Conservation (phyloP, 2,113 vertebrate genomes). For the Nesoenas mayeri region DNA sequence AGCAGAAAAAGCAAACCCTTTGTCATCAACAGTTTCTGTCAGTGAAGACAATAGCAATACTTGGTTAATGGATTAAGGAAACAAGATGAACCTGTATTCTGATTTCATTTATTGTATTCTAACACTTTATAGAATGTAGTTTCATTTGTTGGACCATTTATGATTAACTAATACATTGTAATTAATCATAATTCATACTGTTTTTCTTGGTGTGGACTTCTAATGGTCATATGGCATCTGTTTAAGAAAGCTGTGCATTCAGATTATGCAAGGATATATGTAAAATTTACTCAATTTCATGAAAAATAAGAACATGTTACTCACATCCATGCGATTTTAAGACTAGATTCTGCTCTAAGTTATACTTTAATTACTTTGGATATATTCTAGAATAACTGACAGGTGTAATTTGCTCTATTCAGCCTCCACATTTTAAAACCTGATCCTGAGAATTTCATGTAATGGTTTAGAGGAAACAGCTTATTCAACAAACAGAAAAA, state of each 20-base stretch:
- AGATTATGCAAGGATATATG: not conserved
- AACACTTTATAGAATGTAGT: slow-evolving; percentile 11
- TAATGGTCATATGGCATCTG: not conserved
- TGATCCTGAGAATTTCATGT: not conserved
- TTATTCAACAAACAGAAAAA: not conserved
- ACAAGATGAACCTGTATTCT: slow-evolving; percentile 8
- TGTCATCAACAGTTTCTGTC: slow-evolving; percentile 7
- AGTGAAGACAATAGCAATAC: slow-evolving; percentile 5
- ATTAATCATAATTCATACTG: not conserved
- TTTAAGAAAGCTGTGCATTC: not conserved
- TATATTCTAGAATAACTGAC: not conserved
- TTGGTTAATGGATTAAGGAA: slow-evolving; percentile 58
- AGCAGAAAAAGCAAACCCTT: slow-evolving; percentile 38
- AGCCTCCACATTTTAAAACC: not conserved
- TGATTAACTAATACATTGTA: slow-evolving; percentile 20
- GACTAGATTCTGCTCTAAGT: not conserved
- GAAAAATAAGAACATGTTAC: not conserved
- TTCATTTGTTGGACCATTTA: slow-evolving; percentile 39
- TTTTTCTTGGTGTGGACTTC: not conserved
- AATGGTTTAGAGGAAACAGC: not conserved
- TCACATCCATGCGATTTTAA: not conserved
- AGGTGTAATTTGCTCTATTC: not conserved
- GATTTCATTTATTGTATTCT: slow-evolving; percentile 54
- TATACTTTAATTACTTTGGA: not conserved
- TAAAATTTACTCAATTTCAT: not conserved